phyloP scores from a whole-genome alignment of 2,113 vertebrate genomes.

The Xenopus borealis region DNA sequence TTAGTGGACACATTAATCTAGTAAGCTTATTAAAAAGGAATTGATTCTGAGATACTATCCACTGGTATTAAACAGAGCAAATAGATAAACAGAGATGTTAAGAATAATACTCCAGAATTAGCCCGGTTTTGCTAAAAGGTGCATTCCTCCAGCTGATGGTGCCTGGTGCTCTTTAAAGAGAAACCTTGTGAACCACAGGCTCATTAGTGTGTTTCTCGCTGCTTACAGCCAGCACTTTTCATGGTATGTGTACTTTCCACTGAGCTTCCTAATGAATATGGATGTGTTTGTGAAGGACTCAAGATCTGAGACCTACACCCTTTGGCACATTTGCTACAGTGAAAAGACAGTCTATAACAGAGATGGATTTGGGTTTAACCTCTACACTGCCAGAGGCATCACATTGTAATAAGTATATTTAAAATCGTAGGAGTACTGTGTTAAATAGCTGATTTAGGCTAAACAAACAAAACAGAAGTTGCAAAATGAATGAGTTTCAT shows the following conservation, averaged over 20 bases:
- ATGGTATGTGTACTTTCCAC: constrained; percentile 25
- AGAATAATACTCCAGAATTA: constrained; percentile 49
- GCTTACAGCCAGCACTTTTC: constrained; percentile 48
- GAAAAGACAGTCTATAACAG: not conserved
- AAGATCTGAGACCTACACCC: constrained; percentile 50
- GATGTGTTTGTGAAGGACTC: constrained; percentile 50
- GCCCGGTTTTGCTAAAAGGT: constrained; percentile 54
- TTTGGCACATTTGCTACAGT: constrained; percentile 7
- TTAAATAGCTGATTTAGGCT: too few relatives aligned
- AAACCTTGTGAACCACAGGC: constrained; percentile 56
- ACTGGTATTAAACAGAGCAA: constrained; percentile 46
- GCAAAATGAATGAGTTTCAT: too few relatives aligned
- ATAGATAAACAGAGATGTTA: constrained; percentile 50
- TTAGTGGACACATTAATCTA: constrained; percentile 52
- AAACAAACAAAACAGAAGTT: too few relatives aligned
- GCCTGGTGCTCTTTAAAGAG: constrained; percentile 58
- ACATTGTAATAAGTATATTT: too few relatives aligned
- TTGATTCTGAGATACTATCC: constrained; percentile 53
- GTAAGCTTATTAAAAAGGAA: constrained; percentile 62
- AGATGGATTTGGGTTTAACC: not conserved
- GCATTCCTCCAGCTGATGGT: constrained; percentile 55
- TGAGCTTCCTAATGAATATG: constrained; percentile 56
- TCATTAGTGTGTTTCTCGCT: constrained; percentile 52
- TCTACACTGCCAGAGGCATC: constrained; percentile 24
- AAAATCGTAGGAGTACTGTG: too few relatives aligned